Evolutionary conservation across 1,140 invertebrate species (phyloP), one percentile per base, ranked within the genome.

Genomic region (Ylistrum balloti): DNA sequence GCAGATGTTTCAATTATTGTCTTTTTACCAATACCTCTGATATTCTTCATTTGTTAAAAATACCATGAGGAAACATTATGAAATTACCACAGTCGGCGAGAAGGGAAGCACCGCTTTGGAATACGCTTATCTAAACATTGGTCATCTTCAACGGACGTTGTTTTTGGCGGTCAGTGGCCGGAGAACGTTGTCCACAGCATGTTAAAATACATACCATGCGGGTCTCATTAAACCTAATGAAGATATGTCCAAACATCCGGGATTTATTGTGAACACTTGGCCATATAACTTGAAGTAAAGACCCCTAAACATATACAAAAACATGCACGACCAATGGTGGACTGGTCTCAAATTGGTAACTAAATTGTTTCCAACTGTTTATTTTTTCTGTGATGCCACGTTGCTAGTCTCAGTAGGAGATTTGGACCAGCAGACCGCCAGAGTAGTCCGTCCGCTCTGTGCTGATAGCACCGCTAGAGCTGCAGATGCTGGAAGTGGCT

Each of bases 171-270:
- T 74, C 56, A 74, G 56, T 74, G 56, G 56, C 56, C 56, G 56
- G 56, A 74, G 56, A n/a, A n/a, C 56, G 56, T 28, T 74, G 56
- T 74, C 56, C 56, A 74, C 56, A 74, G 56, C 56, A 74, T n/a
- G 56, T 74, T 74, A 74, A 3, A 3, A n/a, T n/a, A n/a, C 56
- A 9, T 74, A 11, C 56, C 56, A 74, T 74, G 56, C 56, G 15
- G 56, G 22, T 74, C 56, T 74, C 22, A 74, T 74, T 74, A 74
- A 22, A 5, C 2, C 56, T 74, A 74, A 74, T 74, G 56, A 74
- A 74, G 56, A 74, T 74, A 28, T 74, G 56, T n/a, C 56, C 56
- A 74, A 74, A 74, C 56, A 74, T 74, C 56, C 56, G 56, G 56
- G n/a, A 28, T 74, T 74, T 74, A 9, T 74, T 5, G 2, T 5